Base-by-base conservation (phyloP, 1,140 invertebrate species). In the Drosophila neocordata region DNA sequence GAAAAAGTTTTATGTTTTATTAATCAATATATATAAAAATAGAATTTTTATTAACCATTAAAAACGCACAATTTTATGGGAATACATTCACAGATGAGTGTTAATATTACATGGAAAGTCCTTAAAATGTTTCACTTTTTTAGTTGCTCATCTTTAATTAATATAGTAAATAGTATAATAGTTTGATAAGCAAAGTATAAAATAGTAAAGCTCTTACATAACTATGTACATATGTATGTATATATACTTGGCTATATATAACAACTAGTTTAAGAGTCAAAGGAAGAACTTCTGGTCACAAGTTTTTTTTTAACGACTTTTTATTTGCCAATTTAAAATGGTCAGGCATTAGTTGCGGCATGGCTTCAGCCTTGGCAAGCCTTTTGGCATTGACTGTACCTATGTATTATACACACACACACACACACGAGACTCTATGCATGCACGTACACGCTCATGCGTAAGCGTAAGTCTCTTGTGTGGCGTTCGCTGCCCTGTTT, bases 291-390 rank as follows among this genome's bases (percentile, higher is more conserved):
- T 48, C 60, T 65, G 59, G 64, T 68, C 72, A 62, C 71, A 74
- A 74, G 41, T 48, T 72, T 79, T 81, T 79, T 87, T 90, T 81
- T 90, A 90, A 90, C 77, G 87, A 90, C 82, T 87, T 73, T 89
- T 82, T 85, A 85, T 89, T 89, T 89, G 75, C 73, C 82, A 82
- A 87, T 84, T 83, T 68, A 78, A 69, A 73, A 68, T 75, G 57
- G 66, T 48, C 75, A 61, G 48, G 65, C 66, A 84, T 84, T 84
- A 84, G 80, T 69, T 77, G 52, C 63, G 56, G 61, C 58, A 59
- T 20, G 65, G 71, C 8, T 48, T 11, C 41, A 48, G 15, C 41
- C 41, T 73, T 71, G 38, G 63, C 41, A 48, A 48, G 41, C 41
- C 41, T 44, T 63, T 52, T 61, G 69, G 60, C 34, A 63, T 51